Conservation (phyloP, 2,888 invertebrate species). For the Achlya flavicornis region DNA sequence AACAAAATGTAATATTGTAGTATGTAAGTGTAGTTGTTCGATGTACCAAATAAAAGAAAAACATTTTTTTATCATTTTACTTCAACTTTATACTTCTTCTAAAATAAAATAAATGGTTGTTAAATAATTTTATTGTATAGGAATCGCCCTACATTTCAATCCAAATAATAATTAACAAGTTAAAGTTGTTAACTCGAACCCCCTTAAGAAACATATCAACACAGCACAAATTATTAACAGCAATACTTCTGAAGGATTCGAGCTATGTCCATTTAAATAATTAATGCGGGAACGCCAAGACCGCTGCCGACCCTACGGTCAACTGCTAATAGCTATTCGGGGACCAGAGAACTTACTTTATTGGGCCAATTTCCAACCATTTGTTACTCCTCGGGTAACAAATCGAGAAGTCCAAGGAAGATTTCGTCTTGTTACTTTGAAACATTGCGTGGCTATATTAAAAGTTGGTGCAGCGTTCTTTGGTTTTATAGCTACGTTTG, state of each 20-base stretch:
- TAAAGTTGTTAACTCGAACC: conserved; percentile 14
- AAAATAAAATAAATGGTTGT: too few species aligned
- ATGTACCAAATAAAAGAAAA: too few species aligned
- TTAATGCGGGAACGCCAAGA: conserved; percentile 53
- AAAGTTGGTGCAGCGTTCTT: conserved; percentile 17
- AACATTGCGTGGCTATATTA: conserved; percentile 33
- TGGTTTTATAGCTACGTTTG: conserved; percentile 19
- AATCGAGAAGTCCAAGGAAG: conserved; percentile 46
- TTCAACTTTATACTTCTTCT: too few species aligned
- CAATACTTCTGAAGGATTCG: conserved; percentile 51
- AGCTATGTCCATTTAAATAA: conserved; percentile 70
- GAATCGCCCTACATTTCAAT: too few species aligned
- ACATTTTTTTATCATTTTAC: too few species aligned
- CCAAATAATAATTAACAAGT: conserved; percentile 1
- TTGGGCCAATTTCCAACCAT: conserved; percentile 68
- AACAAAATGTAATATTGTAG: too few species aligned
- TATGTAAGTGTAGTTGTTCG: too few species aligned
- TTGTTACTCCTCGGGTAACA: conserved; percentile 54
- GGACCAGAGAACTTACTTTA: conserved; percentile 74
- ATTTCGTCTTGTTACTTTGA: conserved; percentile 53
- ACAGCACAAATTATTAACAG: conserved; percentile 48
- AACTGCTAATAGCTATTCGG: conserved; percentile 74
- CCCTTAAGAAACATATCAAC: conserved; percentile 37
- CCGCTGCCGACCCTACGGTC: conserved; percentile 57
- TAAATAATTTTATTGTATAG: too few species aligned